These are phyloP conservation scores for Pomatorhinus ruficollis DNA, from an alignment of 2,113 vertebrate species.

Conservation along the genomic window DNA sequence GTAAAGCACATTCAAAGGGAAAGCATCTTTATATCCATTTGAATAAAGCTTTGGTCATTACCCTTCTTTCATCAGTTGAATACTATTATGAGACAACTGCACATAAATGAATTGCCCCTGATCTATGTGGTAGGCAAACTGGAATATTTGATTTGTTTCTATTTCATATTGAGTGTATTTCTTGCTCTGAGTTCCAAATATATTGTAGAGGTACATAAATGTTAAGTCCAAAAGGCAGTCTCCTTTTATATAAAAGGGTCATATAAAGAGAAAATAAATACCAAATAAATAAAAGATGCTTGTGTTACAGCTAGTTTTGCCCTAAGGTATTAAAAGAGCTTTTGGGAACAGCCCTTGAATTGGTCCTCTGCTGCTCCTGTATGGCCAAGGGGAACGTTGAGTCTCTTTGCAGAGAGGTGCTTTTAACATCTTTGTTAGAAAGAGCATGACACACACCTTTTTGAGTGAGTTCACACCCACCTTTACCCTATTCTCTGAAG, in stretches of 20 bases:
- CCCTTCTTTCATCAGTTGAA: background rate
- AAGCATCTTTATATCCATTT: background rate
- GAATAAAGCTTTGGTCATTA: background rate
- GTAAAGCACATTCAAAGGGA: background rate
- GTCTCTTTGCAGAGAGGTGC: background rate
- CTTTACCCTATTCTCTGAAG: background rate
- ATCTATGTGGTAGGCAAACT: background rate
- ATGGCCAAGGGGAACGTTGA: background rate
- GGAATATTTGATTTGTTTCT: background rate
- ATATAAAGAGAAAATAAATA: background rate
- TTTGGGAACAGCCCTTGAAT: background rate
- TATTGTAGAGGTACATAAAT: background rate
- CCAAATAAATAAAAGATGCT: background rate
- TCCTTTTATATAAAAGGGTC: background rate
- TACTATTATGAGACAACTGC: background rate
- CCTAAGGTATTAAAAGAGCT: background rate
- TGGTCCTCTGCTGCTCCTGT: background rate
- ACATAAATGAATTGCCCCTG: background rate
- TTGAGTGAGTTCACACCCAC: background rate
- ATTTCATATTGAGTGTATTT: background rate
- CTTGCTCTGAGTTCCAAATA: background rate
- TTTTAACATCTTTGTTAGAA: background rate
- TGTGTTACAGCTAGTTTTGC: background rate
- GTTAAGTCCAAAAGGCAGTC: background rate
- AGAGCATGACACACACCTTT: background rate